Evolutionary conservation across 37 sponge, comb jelly and placozoan genomes (phyloP).

Genomic region (Aphrocallistes beatrix): DNA sequence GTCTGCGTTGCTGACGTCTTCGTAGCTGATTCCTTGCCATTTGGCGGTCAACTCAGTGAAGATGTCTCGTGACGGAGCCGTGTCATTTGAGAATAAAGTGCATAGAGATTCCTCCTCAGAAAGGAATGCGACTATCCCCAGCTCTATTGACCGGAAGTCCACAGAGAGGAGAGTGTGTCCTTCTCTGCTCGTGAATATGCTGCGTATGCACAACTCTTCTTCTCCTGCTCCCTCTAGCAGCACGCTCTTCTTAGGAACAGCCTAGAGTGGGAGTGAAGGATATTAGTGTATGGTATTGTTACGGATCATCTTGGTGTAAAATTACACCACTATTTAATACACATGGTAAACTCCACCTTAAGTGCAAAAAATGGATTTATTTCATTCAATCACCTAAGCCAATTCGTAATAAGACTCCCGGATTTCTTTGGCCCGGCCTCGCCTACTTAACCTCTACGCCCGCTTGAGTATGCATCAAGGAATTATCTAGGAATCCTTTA

Average conservation of each 20-base stretch:
- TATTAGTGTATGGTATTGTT: too few relatives aligned
- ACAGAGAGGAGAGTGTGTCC: background rate
- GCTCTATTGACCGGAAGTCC: conserved; percentile 74
- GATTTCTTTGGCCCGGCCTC: too few relatives aligned
- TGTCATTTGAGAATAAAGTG: background rate
- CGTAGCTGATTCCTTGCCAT: conserved; percentile 29
- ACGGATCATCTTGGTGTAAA: too few relatives aligned
- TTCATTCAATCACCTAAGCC: too few relatives aligned
- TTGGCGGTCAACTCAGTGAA: background rate
- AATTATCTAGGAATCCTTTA: too few relatives aligned
- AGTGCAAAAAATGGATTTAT: too few relatives aligned
- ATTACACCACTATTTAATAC: too few relatives aligned
- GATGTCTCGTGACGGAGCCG: background rate
- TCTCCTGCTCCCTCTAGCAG: background rate
- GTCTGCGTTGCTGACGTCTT: conserved; percentile 28
- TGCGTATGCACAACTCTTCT: background rate
- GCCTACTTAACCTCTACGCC: too few relatives aligned
- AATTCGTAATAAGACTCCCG: too few relatives aligned
- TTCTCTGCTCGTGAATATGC: background rate
- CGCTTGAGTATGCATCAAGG: too few relatives aligned
- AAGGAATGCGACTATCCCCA: conserved; percentile 68
- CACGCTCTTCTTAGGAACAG: background rate
- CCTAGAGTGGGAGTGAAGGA: background rate
- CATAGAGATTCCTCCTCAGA: conserved; percentile 33
- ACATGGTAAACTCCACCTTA: too few relatives aligned